These are phyloP conservation scores for Aricia artaxerxes DNA, from an alignment of 2,888 invertebrate species.

Conservation along the genomic window DNA sequence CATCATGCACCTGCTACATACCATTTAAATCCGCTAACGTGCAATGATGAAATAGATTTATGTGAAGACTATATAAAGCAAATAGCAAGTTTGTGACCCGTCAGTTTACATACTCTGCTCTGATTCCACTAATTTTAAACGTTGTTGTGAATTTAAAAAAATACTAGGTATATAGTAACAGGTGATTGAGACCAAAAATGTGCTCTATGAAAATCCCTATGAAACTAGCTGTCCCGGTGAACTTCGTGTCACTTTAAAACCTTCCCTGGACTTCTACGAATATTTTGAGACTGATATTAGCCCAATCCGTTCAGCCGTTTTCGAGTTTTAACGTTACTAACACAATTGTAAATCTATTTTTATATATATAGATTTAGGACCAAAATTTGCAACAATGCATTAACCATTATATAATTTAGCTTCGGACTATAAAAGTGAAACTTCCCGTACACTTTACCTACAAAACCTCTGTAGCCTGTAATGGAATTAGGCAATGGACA, in stretches of 20 bases:
- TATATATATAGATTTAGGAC: neutral
- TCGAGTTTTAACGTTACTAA: no score
- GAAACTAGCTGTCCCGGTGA: no score
- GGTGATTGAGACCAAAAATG: no score
- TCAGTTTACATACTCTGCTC: neutral
- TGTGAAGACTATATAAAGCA: neutral
- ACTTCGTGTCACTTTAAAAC: no score
- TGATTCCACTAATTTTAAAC: neutral
- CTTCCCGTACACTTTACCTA: conserved; percentile 19
- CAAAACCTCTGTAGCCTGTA: neutral
- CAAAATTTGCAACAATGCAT: neutral
- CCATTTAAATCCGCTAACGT: neutral
- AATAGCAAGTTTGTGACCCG: neutral
- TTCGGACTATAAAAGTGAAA: conserved; percentile 8
- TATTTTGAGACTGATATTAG: no score
- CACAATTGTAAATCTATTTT: no score
- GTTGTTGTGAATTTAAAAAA: no score
- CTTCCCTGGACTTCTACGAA: no score
- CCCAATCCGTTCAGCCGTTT: no score
- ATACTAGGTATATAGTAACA: no score
- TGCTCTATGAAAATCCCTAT: no score
- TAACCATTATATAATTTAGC: neutral
- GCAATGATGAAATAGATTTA: neutral
- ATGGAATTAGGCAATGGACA: conserved; percentile 27
- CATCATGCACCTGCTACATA: conserved; percentile 1